Conservation (phyloP, 53 echinoderm and acorn worm genomes). For the Holothuria scabra region DNA sequence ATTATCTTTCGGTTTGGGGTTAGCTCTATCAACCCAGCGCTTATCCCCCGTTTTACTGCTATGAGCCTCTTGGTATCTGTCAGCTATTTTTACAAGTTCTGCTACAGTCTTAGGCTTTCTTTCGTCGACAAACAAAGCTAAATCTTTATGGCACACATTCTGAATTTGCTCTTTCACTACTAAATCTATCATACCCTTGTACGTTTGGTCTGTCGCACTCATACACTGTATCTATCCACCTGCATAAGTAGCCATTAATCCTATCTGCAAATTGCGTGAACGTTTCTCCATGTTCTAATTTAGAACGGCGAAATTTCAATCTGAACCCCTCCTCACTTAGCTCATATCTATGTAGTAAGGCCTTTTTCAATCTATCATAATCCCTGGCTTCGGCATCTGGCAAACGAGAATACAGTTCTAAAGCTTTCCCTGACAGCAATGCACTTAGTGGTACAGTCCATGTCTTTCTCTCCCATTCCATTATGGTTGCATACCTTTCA, state of each 20-base stretch:
- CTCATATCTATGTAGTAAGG: neutral
- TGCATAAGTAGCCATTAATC: neutral
- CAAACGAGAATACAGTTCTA: neutral
- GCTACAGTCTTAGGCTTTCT: constrained; percentile 4
- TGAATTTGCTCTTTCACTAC: neutral
- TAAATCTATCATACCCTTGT: neutral
- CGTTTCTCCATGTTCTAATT: neutral
- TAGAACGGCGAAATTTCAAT: neutral
- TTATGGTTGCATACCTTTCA: constrained; percentile 4
- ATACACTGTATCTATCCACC: neutral
- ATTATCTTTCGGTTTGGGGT: no score
- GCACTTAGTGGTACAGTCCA: neutral
- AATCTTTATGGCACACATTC: neutral
- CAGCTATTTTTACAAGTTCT: neutral
- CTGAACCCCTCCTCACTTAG: constrained; percentile 1
- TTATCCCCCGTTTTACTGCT: no score
- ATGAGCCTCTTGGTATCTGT: neutral
- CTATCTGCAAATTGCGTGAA: neutral
- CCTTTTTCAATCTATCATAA: neutral
- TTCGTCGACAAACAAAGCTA: neutral
- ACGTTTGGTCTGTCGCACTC: neutral
- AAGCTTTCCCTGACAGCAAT: neutral
- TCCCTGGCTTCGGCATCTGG: neutral
- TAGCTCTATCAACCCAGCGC: no score
- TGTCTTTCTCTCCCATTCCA: neutral